phyloP scores from a whole-genome alignment of 1,140 invertebrate species.

The honey bee (Apis mellifera) region DNA sequence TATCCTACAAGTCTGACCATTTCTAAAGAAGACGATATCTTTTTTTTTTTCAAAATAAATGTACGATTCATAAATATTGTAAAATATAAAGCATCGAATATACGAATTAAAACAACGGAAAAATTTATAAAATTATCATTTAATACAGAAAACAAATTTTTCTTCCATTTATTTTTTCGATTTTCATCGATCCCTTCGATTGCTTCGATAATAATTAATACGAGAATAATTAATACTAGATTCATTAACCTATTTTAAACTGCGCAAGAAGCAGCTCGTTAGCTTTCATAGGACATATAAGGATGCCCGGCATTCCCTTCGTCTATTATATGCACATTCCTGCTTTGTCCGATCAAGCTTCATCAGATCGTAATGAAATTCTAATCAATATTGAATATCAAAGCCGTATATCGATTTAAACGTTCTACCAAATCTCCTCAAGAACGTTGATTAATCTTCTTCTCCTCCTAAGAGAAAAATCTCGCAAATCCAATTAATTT shows the following conservation, averaged over 20 bases:
- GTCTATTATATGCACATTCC: slow-evolving; percentile 1
- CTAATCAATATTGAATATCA: background rate
- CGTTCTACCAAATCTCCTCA: background rate
- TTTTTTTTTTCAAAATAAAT: too few species aligned
- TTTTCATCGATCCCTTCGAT: background rate
- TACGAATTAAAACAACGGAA: too few species aligned
- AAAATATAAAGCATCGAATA: too few species aligned
- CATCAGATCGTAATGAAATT: slow-evolving; percentile 21
- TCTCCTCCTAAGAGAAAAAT: background rate
- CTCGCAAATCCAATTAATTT: background rate
- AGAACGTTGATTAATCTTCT: background rate
- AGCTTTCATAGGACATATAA: background rate
- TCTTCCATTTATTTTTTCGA: too few species aligned
- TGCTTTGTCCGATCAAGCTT: background rate
- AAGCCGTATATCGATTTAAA: background rate
- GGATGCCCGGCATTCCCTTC: background rate
- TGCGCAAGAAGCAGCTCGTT: background rate
- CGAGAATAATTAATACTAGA: too few species aligned
- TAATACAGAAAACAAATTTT: too few species aligned
- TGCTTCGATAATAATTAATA: background rate
- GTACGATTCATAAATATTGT: background rate
- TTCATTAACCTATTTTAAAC: background rate
- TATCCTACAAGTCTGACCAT: background rate
- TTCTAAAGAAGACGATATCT: background rate
- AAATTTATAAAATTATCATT: too few species aligned